These are phyloP conservation scores for Eristalis arbustorum DNA, from an alignment of 2,888 invertebrate genomes.

Conservation along the genomic window DNA sequence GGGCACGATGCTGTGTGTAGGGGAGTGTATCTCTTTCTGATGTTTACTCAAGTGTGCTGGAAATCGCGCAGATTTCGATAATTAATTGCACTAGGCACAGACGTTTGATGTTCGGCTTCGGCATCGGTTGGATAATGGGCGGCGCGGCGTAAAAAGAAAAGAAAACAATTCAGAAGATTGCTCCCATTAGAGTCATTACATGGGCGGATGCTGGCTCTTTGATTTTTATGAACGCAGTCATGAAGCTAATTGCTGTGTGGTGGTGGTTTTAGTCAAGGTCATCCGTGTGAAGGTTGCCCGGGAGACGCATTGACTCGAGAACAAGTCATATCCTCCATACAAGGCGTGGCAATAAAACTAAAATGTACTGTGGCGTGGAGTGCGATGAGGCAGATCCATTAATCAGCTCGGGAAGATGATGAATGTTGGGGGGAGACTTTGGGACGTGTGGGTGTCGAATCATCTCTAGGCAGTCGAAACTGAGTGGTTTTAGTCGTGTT, in stretches of 20 bases:
- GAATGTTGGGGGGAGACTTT: background rate
- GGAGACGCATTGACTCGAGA: background rate
- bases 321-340: background rate
- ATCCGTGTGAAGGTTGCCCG: background rate
- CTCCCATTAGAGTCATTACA: background rate
- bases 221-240: background rate
- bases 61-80: background rate
- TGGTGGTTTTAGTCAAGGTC: background rate
- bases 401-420: background rate
- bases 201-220: background rate
- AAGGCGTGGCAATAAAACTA: background rate
- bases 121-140: background rate
- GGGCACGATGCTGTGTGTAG: background rate
- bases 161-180: background rate
- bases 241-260: background rate
- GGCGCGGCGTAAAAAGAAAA: background rate
- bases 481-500: too few species aligned
- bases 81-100: background rate
- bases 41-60: background rate
- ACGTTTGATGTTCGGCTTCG: background rate
- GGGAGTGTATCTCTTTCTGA: background rate
- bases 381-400: background rate
- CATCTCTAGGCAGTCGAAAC: too few species aligned
- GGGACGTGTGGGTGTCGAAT: background rate
- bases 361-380: background rate